Evolutionary conservation across 1,140 invertebrate species (phyloP), one percentile per base, ranked within the genome.

Genomic region (Oedothorax gibbosus): DNA sequence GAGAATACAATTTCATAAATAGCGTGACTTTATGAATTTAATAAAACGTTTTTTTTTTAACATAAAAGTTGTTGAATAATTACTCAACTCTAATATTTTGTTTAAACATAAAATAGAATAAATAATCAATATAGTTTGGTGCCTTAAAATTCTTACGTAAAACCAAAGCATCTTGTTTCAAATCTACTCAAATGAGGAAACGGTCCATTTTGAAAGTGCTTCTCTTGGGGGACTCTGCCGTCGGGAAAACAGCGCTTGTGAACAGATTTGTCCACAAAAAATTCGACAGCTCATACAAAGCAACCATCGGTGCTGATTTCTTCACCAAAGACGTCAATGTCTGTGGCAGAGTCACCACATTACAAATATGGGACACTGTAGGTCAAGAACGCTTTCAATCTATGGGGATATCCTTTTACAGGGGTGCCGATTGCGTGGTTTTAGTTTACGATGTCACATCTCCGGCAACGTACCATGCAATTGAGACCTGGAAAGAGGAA

Each of bases 331-430:
- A 99, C 92, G 96, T 99, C 69, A 96, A 97, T 91, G 97, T 99
- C 14, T 98, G 99, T 91, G 98, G 99, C 91, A 94, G 97, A 89
- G 94, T 98, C 88, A 98, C 99, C 72, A 99, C 98, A 87, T 97
- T 99, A 96, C 98, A 99, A 95, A 99, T 99, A 90, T 99, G 99
- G 99, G 99, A 99, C 88, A 99, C 99, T 81, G 99, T 99, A 86
- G 99, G 99, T 12, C 99, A 99, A 90, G 99, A 99, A 91, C 93
- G 99, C 88, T 99, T 99, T 91, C 98, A 99, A 89, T 98, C 96
- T 0, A 64, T 99, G 77, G 99, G 99, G 87, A 97, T 99, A 81
- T 98, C 99, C n/a, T 99, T 99, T 90, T 99, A 99, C 90, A 93
- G 99, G 88, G 99, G 99, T 87, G 99, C 99, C 57, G 99, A 99